Evolutionary conservation across 2,797 vertebrate species (phyloP).

Genomic region (Sorex maritimensis): DNA sequence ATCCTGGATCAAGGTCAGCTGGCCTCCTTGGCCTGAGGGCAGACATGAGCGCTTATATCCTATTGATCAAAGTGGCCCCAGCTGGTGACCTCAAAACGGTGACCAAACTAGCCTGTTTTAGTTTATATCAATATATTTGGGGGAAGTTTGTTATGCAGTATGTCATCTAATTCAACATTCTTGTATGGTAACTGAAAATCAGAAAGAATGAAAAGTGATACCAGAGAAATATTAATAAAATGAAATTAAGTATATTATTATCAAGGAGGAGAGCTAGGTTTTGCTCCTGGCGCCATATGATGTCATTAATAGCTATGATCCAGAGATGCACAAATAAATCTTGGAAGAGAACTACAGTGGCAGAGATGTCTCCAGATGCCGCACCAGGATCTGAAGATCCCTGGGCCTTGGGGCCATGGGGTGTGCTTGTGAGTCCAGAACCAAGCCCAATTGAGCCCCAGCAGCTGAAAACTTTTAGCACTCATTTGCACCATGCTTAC

Average conservation of each 20-base stretch:
- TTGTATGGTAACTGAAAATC: slow-evolving; percentile 8
- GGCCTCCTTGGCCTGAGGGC: not conserved
- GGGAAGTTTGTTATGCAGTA: not conserved
- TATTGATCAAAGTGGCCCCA: not conserved
- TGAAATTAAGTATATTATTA: not conserved
- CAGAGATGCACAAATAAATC: too few relatives aligned
- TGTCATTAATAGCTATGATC: too few relatives aligned
- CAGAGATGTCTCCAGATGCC: too few relatives aligned
- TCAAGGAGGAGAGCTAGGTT: not conserved
- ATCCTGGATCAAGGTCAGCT: not conserved
- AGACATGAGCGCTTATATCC: not conserved
- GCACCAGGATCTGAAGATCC: too few relatives aligned
- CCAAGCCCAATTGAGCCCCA: too few relatives aligned
- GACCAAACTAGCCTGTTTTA: not conserved
- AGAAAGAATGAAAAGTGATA: not conserved
- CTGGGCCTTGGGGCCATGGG: too few relatives aligned
- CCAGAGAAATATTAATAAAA: not conserved
- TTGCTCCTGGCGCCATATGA: too few relatives aligned
- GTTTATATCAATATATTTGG: not conserved
- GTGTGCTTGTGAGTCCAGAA: too few relatives aligned
- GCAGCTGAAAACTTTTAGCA: too few relatives aligned
- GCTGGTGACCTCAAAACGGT: not conserved
- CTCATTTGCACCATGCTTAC: too few relatives aligned
- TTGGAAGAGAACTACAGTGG: too few relatives aligned
- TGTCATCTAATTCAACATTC: not conserved